phyloP scores from a whole-genome alignment of 2,797 vertebrate genomes.

The Myoxocephalus aenaeus region DNA sequence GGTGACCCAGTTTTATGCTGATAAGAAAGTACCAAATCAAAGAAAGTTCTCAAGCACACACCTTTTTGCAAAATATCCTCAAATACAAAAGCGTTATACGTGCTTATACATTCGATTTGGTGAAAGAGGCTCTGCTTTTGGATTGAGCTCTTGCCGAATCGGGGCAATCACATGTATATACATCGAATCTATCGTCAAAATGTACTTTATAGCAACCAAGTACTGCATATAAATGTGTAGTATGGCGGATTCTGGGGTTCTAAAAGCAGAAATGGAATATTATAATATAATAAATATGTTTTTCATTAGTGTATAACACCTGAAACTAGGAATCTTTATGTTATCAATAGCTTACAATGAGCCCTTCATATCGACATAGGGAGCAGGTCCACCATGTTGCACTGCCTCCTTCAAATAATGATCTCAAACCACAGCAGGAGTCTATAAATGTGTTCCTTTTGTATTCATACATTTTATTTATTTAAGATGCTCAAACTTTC shows the following conservation, averaged over 20 bases:
- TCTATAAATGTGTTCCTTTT: background rate
- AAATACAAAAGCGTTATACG: background rate
- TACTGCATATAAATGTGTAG: background rate
- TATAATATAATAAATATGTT: background rate
- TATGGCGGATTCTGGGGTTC: background rate
- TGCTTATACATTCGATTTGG: background rate
- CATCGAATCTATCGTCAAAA: background rate
- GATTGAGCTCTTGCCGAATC: background rate
- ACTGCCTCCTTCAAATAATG: background rate
- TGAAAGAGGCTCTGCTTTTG: background rate
- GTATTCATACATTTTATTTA: no score
- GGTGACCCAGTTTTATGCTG: constrained; percentile 14
- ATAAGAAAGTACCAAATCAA: constrained; percentile 10
- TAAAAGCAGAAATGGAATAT: background rate
- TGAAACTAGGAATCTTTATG: no score
- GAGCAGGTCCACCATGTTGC: no score
- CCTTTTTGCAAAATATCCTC: background rate
- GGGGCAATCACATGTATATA: background rate
- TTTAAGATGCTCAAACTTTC: no score
- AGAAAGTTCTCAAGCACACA: constrained; percentile 1
- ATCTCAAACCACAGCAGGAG: background rate
- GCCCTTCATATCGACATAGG: no score
- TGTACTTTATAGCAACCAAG: background rate
- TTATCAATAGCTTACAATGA: no score
- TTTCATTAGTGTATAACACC: no score